Evolutionary conservation across 2,888 invertebrate genomes (phyloP).

Genomic region (Mythimna impura): DNA sequence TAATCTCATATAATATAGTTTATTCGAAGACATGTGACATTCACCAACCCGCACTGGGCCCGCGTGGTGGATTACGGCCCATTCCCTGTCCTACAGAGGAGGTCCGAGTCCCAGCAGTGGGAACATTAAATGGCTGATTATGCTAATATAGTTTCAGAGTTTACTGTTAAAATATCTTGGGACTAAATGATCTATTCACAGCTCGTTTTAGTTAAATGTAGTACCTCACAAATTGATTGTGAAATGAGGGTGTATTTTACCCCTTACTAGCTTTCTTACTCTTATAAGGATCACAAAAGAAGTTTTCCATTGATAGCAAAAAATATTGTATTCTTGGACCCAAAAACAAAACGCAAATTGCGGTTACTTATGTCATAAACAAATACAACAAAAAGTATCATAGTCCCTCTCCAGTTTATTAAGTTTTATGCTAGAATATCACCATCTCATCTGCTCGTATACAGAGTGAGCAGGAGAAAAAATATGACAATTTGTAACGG

Average conservation of each 20-base stretch:
- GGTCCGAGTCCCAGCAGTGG: too few species aligned
- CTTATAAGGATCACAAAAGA: background rate
- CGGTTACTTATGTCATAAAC: background rate
- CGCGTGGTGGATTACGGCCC: too few species aligned
- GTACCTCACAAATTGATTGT: too few species aligned
- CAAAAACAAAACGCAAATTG: background rate
- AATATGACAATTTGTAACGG: conserved; percentile 62
- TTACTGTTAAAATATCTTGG: conserved; percentile 64
- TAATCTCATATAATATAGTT: too few species aligned
- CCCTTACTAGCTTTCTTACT: background rate
- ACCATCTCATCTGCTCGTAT: conserved; percentile 34
- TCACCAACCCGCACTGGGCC: too few species aligned
- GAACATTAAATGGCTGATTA: too few species aligned
- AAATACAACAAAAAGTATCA: background rate
- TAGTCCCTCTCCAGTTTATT: background rate
- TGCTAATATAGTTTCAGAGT: conserved; percentile 63
- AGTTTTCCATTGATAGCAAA: background rate
- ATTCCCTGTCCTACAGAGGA: too few species aligned
- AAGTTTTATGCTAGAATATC: conserved; percentile 16
- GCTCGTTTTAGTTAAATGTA: conserved; percentile 62
- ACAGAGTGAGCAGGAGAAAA: conserved; percentile 55
- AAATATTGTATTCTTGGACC: too few species aligned
- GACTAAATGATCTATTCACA: conserved; percentile 64
- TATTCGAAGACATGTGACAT: too few species aligned
- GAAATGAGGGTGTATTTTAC: too few species aligned